phyloP scores from a whole-genome alignment of 2,797 vertebrate genomes.

The Bradypodion pumilum region DNA sequence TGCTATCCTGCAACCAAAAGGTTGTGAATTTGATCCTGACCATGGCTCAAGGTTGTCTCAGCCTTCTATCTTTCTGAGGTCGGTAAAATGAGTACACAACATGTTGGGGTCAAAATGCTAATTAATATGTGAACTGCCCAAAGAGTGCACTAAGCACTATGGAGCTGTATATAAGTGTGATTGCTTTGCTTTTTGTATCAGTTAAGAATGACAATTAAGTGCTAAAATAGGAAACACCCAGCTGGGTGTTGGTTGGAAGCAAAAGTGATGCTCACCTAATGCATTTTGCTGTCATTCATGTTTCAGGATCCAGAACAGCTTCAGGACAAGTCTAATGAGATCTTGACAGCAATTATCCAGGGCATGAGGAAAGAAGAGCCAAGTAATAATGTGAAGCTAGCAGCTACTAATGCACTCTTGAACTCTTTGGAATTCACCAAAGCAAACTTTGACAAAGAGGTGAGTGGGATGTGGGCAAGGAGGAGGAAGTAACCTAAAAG shows the following conservation, averaged over 20 bases:
- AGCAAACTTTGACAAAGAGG: constrained; percentile 98
- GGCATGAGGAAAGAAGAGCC: constrained; percentile 99
- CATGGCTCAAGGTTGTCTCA: no score
- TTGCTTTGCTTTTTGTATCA: no score
- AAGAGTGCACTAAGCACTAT: no score
- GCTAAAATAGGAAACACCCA: no score
- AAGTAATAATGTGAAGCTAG: constrained; percentile 97
- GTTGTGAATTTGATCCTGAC: no score
- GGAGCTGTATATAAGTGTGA: no score
- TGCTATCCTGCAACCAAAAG: no score
- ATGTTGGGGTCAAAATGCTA: no score
- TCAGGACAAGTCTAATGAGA: constrained; percentile 97
- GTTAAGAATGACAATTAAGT: no score
- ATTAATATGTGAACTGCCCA: no score
- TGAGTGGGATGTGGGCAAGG: constrained; percentile 52
- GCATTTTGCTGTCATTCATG: background rate
- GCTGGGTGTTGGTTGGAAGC: background rate
- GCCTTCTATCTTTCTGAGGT: no score
- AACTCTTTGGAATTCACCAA: constrained; percentile 99
- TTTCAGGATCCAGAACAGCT: constrained; percentile 95
- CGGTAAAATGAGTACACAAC: no score
- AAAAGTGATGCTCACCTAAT: background rate
- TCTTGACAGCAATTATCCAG: constrained; percentile 98
- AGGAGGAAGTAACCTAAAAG: background rate
- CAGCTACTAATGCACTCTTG: constrained; percentile 95